These are phyloP conservation scores for Sebastes taczanowskii DNA, from an alignment of 2,797 vertebrate genomes.

Conservation along the genomic window DNA sequence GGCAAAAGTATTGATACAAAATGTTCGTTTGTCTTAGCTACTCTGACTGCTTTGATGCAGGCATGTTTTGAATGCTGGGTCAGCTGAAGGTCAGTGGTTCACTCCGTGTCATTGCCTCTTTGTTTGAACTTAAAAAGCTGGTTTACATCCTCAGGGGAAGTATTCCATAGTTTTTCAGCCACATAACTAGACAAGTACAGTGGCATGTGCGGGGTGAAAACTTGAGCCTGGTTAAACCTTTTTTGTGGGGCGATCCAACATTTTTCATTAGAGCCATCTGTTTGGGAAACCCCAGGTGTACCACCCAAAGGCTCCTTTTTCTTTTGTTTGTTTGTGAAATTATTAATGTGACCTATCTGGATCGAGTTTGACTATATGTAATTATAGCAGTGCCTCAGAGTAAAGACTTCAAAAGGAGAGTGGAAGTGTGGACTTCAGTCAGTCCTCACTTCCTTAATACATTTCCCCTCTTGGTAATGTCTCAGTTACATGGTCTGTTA, in stretches of 20 bases:
- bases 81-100: slow-evolving; percentile 24
- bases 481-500: slow-evolving; percentile 5
- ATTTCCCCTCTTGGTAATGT: slow-evolving; percentile 7
- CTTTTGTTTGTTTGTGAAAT: not conserved
- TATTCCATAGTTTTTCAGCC: slow-evolving; percentile 9
- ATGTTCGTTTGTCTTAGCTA: slow-evolving; percentile 11
- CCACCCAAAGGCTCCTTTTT: not conserved
- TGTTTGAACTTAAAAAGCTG: slow-evolving; percentile 26
- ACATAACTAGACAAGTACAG: not conserved
- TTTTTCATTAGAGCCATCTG: not conserved
- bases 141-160: slow-evolving; percentile 10
- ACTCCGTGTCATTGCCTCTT: slow-evolving; percentile 7
- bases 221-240: not conserved
- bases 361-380: not conserved
- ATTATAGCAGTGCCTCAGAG: not conserved
- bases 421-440: not conserved
- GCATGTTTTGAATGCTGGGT: slow-evolving; percentile 40
- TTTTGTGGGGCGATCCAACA: not conserved
- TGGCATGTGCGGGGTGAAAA: not conserved
- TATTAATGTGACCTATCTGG: not conserved
- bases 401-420: not conserved
- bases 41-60: slow-evolving; percentile 11
- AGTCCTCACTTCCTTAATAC: slow-evolving; percentile 23
- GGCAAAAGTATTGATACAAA: slow-evolving; percentile 3
- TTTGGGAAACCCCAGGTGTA: not conserved